phyloP scores from a whole-genome alignment of 2,113 vertebrate species.

The Nycticryphes semicollaris region DNA sequence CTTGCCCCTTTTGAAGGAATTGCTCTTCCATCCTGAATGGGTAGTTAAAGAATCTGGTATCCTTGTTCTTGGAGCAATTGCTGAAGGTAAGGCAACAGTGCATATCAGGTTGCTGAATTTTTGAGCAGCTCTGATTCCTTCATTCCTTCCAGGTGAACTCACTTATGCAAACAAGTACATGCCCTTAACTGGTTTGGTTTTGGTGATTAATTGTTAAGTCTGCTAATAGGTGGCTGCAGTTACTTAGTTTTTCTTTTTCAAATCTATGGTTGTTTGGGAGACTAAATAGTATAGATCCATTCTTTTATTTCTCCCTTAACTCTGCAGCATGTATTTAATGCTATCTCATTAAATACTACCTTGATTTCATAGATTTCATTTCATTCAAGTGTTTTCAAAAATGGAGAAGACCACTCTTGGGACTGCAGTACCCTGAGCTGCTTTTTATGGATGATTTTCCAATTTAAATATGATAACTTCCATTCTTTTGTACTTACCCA shows the following conservation, averaged over 20 bases:
- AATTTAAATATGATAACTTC: background rate
- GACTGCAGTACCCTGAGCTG: background rate
- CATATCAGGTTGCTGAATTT: background rate
- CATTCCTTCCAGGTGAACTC: background rate
- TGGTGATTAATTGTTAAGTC: background rate
- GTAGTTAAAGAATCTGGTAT: conserved; percentile 97
- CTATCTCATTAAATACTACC: background rate
- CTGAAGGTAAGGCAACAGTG: conserved; percentile 82
- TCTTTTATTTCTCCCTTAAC: background rate
- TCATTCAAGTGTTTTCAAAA: background rate
- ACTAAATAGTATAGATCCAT: background rate
- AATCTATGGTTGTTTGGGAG: background rate
- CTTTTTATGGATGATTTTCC: background rate
- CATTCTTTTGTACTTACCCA: background rate
- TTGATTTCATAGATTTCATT: background rate
- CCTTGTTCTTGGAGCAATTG: conserved; percentile 94
- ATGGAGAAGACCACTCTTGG: background rate
- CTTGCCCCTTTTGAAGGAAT: conserved; percentile 92
- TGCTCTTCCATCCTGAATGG: conserved; percentile 96
- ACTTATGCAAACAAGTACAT: background rate
- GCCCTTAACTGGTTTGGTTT: background rate
- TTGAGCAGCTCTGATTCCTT: background rate
- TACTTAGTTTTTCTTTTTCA: background rate
- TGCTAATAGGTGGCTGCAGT: background rate
- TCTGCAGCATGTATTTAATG: background rate